Base-by-base conservation (phyloP, 2,113 vertebrate genomes). In the Riparia riparia region DNA sequence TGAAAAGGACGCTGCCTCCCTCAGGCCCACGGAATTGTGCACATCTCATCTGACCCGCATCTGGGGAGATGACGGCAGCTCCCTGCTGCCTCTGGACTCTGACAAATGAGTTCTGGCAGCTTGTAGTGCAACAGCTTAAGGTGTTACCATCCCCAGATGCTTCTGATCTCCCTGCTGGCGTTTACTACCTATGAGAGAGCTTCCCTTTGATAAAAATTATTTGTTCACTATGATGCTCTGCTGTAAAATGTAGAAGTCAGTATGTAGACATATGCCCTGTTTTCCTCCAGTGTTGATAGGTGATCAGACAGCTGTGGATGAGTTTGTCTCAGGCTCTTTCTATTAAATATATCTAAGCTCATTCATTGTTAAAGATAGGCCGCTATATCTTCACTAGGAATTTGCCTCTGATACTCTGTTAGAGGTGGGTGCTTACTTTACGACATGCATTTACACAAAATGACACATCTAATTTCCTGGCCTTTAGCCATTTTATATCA, bases 41-140 rank as follows among this genome's bases (percentile, higher is more conserved):
- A 56, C 51, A 77, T 82, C 51, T 78, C 1, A 0, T 54, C 66
- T 89, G 93, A 95, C 58, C 54, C 1, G 1, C 81, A 61, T 83
- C 51, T 92, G 86, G 72, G 86, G 64, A 93, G 63, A 56, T 3
- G 12, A 50, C 3, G 2, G 78, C 51, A 60, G 70, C 63, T 86
- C 93, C 57, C 51, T 6, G 8, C 56, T 90, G 60, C 78, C 64
- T 91, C 51, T 2, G 2, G 24, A 24, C 73, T 57, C 42, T 79
- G 78, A 93, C 61, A 86, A 73, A 96, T 87, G 78, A 71, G 28
- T 87, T 94, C 73, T 93, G 82, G 41, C 90, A 95, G 81, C 34
- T 51, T 41, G 70, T 31, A 72, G 77, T 9, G 6, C 93, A 93
- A 51, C 81, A 86, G 60, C 92, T 90, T 89, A 76, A 91, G 87